Conservation (phyloP, 2,888 invertebrate species). For the Linyphia triangularis region DNA sequence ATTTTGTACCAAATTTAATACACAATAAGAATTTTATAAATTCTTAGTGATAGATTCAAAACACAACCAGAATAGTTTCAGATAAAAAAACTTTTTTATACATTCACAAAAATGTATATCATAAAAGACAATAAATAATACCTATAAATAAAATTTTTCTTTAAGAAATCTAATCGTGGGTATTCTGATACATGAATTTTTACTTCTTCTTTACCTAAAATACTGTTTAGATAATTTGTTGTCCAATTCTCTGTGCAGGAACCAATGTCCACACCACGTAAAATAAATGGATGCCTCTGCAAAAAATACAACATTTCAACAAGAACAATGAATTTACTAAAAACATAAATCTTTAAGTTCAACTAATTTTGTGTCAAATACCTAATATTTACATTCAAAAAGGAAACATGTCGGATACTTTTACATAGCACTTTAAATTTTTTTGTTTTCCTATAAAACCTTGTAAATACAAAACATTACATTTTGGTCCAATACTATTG, state of each 20-base stretch:
- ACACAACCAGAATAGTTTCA: background rate
- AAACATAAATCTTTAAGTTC: too few relatives aligned
- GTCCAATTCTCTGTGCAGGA: slow-evolving; percentile 81
- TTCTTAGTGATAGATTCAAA: background rate
- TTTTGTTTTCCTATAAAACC: too few relatives aligned
- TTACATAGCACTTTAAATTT: too few relatives aligned
- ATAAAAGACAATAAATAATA: slow-evolving; percentile 72
- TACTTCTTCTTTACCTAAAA: slow-evolving; percentile 80
- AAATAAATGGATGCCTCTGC: slow-evolving; percentile 79
- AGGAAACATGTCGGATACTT: too few relatives aligned
- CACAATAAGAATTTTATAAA: background rate
- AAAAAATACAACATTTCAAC: too few relatives aligned
- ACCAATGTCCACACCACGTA: slow-evolving; percentile 81
- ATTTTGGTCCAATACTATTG: too few relatives aligned
- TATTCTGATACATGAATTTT: slow-evolving; percentile 81
- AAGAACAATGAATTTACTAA: too few relatives aligned
- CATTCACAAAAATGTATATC: background rate
- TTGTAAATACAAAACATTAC: too few relatives aligned
- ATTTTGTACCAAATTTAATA: too few relatives aligned
- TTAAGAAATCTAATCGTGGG: slow-evolving; percentile 81
- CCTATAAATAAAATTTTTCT: slow-evolving; percentile 82
- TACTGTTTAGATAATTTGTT: slow-evolving; percentile 80
- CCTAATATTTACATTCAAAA: too few relatives aligned
- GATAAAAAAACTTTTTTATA: background rate
- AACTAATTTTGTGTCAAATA: too few relatives aligned